Evolutionary conservation across 2,113 vertebrate species (phyloP).

Genomic region (Caloenas nicobarica): DNA sequence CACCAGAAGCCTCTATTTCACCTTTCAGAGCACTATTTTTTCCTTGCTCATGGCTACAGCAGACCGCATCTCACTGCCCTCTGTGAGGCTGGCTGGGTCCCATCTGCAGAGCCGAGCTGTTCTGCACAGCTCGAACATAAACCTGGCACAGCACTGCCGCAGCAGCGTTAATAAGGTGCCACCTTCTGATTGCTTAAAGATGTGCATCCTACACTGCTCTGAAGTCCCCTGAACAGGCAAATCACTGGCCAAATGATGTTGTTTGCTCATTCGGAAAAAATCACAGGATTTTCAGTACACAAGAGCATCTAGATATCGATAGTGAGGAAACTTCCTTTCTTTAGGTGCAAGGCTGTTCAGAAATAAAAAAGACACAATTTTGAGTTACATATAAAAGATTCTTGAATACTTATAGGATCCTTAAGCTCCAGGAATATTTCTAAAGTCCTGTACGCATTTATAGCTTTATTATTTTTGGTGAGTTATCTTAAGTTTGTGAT

Average conservation of each 20-base stretch:
- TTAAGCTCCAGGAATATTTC: not conserved
- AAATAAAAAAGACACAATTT: not conserved
- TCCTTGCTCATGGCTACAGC: fast-evolving
- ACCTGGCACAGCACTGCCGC: fast-evolving
- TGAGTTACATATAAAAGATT: not conserved
- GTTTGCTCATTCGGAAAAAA: not conserved
- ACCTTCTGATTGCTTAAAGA: conserved; percentile 29
- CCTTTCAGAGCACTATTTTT: not conserved
- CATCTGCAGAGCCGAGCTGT: fast-evolving
- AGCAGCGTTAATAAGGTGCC: conserved; percentile 14
- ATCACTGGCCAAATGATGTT: fast-evolving
- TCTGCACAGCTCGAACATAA: not conserved
- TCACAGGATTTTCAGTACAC: fast-evolving
- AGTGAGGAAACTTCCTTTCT: not conserved
- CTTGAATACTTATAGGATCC: not conserved
- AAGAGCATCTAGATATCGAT: too few relatives aligned
- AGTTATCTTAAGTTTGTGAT: not conserved
- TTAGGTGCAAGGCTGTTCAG: not conserved
- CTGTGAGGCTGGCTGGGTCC: fast-evolving
- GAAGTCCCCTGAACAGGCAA: not conserved
- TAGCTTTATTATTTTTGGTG: not conserved
- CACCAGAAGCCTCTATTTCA: not conserved
- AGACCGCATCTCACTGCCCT: fast-evolving
- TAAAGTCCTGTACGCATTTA: not conserved
- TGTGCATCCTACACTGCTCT: not conserved